Percentiles rank a stretch among this genome's conserved stretches.
These are phyloP conservation scores for Elysia chlorotica DNA, from an alignment of 1,140 invertebrate species.

Conservation along the genomic window DNA sequence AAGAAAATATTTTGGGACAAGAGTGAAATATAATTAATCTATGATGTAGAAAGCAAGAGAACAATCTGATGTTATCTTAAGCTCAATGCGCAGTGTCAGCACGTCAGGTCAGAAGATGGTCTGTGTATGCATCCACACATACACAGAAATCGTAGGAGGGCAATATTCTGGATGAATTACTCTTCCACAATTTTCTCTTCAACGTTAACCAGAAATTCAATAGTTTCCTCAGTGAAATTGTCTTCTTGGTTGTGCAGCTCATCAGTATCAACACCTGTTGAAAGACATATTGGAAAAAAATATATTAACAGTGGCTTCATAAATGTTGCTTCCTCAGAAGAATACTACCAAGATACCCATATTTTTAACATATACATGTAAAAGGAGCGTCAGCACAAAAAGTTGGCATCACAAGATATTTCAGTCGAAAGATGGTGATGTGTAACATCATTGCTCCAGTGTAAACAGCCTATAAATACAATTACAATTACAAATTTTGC, in stretches of 20 bases:
- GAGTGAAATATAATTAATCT: neutral
- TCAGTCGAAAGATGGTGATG: neutral
- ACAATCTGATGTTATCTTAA: neutral
- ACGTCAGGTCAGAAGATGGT: neutral
- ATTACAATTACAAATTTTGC: conserved; percentile 1
- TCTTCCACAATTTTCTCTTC: conserved; percentile 77
- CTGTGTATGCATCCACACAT: no score
- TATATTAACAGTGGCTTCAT: no score
- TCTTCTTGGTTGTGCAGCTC: conserved; percentile 81
- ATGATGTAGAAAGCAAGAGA: neutral
- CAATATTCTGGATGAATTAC: conserved; percentile 30
- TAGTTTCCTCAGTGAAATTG: conserved; percentile 91
- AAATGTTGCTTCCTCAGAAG: no score
- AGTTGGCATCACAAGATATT: no score
- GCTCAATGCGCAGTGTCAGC: neutral
- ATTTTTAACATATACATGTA: no score
- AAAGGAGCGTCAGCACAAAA: no score
- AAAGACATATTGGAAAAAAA: no score
- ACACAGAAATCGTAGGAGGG: no score
- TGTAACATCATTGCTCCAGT: neutral
- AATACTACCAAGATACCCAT: no score
- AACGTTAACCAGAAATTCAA: conserved; percentile 98
- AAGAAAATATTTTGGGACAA: neutral
- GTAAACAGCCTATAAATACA: no score
- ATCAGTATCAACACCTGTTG: conserved; percentile 90